Percentiles rank a stretch among this genome's conserved stretches.
These are phyloP conservation scores for Erannis defoliaria DNA, from an alignment of 2,888 invertebrate genomes.

Conservation along the genomic window DNA sequence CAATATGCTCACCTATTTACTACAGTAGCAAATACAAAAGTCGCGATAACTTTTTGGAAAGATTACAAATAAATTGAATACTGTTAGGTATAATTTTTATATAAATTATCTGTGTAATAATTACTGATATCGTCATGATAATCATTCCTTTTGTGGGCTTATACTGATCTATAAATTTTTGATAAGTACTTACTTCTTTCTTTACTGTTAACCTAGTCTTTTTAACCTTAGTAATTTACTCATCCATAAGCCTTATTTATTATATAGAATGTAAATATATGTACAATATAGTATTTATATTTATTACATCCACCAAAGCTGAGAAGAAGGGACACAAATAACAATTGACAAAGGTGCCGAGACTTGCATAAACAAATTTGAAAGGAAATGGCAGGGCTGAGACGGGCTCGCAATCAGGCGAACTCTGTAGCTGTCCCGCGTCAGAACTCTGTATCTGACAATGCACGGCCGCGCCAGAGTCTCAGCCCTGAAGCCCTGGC, in stretches of 20 bases:
- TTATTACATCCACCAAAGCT: constrained; percentile 58
- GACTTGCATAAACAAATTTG: constrained; percentile 44
- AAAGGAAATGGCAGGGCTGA: constrained; percentile 73
- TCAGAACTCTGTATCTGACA: constrained; percentile 77
- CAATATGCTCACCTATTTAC: constrained; percentile 3
- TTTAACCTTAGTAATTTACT: not conserved
- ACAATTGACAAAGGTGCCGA: constrained; percentile 22
- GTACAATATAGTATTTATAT: constrained; percentile 44
- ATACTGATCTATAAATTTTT: not conserved
- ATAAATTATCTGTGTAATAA: not conserved
- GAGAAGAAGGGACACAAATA: constrained; percentile 49
- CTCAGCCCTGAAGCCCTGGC: constrained; percentile 83
- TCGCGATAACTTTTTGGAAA: not conserved
- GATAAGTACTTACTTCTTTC: too few species aligned
- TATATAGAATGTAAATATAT: constrained; percentile 42
- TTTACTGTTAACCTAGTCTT: not conserved
- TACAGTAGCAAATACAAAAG: constrained; percentile 22
- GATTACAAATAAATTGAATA: not conserved
- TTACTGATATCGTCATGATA: not conserved
- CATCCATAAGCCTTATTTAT: not conserved
- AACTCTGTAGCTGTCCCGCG: constrained; percentile 74
- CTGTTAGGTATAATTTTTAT: not conserved
- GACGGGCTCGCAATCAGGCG: constrained; percentile 79
- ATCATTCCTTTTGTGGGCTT: not conserved
- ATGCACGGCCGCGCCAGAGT: constrained; percentile 76